Evolutionary conservation across 2,888 invertebrate species (phyloP), one percentile per base, ranked within the genome.

Genomic region (Cyclophora albipunctata): DNA sequence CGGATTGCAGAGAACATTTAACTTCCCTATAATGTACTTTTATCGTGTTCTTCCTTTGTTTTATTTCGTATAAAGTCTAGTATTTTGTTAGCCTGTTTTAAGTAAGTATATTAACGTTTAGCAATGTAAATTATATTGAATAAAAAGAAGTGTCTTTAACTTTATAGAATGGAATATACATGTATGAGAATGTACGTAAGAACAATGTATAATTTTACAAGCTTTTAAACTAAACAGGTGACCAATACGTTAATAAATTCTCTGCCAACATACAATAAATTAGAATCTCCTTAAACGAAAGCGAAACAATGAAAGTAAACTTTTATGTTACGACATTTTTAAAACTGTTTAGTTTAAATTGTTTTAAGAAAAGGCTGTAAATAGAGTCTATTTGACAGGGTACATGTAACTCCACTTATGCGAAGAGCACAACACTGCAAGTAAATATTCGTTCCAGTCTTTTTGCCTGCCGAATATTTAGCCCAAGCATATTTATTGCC

Each of bases 401-500:
- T 58, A 86, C 87, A 86, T 67, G 86, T 78, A 85, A 84, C 73
- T 81, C 81, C 78, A 85, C 86, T 87, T 86, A 84, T 76, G 81
- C 79, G 78, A 59, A 67, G 78, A 80, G 80, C 73, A 69, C 46
- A 20, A 2, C 42, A 45, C 45, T 45, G 54, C n/a, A 33, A 40
- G 6, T 37, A 37, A 37, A 50, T 49, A 65, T 63, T 56, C 65
- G 66, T 70, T 60, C 60, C 47, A 57, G 60, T 71, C 61, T 77
- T 77, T 71, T 68, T 59, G 61, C 62, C 51, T 55, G 68, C 73
- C 73, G 64, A 79, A 78, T 77, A 75, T 75, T 74, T 67, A 59
- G 58, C 63, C 59, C 52, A 35, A 55, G 52, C 52, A 53, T 52
- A 53, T 59, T 60, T 57, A 55, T 54, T 48, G 55, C 33, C 47